These are phyloP conservation scores for Microctonus hyperodae DNA, from an alignment of 2,888 invertebrate species.

Conservation along the genomic window DNA sequence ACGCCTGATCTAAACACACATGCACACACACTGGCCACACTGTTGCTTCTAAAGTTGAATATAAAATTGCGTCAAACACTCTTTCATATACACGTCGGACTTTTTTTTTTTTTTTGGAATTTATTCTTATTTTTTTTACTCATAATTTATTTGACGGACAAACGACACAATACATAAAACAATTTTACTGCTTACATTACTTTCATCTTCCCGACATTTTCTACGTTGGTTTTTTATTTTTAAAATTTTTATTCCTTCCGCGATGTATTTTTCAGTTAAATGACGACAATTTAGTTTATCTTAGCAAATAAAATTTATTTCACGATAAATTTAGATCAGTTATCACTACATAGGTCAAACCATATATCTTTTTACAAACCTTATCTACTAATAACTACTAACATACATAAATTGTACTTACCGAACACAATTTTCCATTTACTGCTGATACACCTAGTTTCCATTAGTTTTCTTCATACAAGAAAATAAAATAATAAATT, in stretches of 20 bases:
- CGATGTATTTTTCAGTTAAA: no score
- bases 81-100: not conserved
- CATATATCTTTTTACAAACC: not conserved
- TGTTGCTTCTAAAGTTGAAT: slow-evolving; percentile 34
- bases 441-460: not conserved
- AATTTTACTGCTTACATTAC: no score
- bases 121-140: not conserved
- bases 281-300: not conserved
- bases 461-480: not conserved
- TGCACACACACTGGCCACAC: slow-evolving; percentile 32
- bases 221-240: no score
- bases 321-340: not conserved
- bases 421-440: not conserved
- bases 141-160: no score
- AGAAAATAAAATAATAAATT: not conserved
- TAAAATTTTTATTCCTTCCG: no score
- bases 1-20: slow-evolving; percentile 23
- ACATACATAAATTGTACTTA: not conserved
- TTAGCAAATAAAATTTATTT: not conserved
- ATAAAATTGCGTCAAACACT: not conserved
- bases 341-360: not conserved
- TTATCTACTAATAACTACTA: not conserved
- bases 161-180: no score
- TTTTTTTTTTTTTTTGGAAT: no score
- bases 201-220: no score